Evolutionary conservation across 2,113 vertebrate species (phyloP).

Genomic region (Prochilodus magdalenae): DNA sequence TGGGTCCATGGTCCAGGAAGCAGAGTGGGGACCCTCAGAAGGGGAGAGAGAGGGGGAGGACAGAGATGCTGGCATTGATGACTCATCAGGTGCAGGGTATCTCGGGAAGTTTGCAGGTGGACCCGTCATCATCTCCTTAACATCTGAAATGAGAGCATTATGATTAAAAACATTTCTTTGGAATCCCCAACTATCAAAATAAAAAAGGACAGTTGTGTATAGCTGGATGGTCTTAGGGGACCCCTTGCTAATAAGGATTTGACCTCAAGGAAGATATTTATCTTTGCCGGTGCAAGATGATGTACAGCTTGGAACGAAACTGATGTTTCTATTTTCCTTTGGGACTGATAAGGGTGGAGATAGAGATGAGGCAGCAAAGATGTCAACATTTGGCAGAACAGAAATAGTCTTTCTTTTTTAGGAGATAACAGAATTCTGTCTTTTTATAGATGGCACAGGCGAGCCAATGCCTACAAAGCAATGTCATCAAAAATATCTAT

Average conservation of each 20-base stretch:
- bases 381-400: slow-evolving; percentile 56
- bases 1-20: slow-evolving; percentile 39
- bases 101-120: slow-evolving; percentile 81
- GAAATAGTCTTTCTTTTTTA: slow-evolving; percentile 66
- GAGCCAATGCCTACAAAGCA: not conserved
- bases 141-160: slow-evolving; percentile 73
- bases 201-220: not conserved
- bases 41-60: slow-evolving; percentile 76
- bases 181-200: not conserved
- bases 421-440: slow-evolving; percentile 41
- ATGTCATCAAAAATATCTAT: not conserved
- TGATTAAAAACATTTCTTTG: slow-evolving; percentile 33
- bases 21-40: slow-evolving; percentile 75
- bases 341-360: slow-evolving; percentile 63
- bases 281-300: slow-evolving; percentile 53
- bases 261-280: slow-evolving; percentile 47
- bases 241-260: not conserved
- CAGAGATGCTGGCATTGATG: slow-evolving; percentile 79
- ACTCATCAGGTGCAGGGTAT: slow-evolving; percentile 79
- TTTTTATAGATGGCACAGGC: not conserved
- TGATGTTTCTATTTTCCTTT: slow-evolving; percentile 66
- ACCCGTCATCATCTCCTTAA: slow-evolving; percentile 82
- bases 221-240: not conserved
- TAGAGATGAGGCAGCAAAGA: slow-evolving; percentile 58
- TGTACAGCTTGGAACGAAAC: slow-evolving; percentile 47